Percentiles rank a stretch among this genome's conserved stretches.
Conservation (phyloP, 1,140 invertebrate species). For the Camponotus pennsylvanicus region DNA sequence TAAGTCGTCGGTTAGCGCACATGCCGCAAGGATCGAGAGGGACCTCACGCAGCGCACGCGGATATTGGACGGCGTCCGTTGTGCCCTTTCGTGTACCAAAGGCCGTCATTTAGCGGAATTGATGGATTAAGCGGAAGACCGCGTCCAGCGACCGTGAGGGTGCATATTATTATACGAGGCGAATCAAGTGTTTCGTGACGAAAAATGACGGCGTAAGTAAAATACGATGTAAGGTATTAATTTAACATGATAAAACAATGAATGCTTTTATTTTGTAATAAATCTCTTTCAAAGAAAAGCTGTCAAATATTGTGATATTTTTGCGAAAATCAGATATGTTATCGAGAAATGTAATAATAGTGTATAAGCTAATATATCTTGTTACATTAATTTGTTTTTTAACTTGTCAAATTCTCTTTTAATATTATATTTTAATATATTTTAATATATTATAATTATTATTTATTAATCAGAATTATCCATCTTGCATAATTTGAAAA, state of each 20-base stretch:
- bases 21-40: slow-evolving; percentile 46
- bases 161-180: slow-evolving; percentile 67
- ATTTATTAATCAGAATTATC: background rate
- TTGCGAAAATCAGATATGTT: background rate
- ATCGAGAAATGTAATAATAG: background rate
- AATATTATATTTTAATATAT: background rate
- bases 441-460: no score
- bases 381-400: background rate
- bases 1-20: slow-evolving; percentile 62
- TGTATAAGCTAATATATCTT: no score
- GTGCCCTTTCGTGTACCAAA: slow-evolving; percentile 15
- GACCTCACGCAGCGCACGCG: slow-evolving; percentile 21
- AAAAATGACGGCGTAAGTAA: background rate
- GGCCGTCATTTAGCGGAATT: slow-evolving; percentile 54
- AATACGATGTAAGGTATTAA: background rate
- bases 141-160: slow-evolving; percentile 59
- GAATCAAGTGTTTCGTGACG: slow-evolving; percentile 8
- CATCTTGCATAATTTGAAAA: background rate
- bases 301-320: background rate
- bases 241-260: background rate
- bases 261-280: background rate
- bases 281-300: background rate
- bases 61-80: slow-evolving; percentile 51
- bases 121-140: slow-evolving; percentile 66
- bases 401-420: background rate